phyloP scores from a whole-genome alignment of 2,113 vertebrate genomes.

The Psettodes erumei region DNA sequence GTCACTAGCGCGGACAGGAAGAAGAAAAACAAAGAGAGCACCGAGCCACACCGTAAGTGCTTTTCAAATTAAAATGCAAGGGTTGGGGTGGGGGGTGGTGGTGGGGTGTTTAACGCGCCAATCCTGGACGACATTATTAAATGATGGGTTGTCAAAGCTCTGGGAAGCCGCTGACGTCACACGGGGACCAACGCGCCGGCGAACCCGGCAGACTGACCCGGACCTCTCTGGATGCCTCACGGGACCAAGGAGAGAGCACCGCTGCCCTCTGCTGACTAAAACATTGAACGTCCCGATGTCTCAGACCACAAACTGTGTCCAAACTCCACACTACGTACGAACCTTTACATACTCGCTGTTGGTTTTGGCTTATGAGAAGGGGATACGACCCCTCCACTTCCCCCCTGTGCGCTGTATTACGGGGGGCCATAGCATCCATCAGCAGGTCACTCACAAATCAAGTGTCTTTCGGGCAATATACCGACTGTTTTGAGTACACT shows the following conservation, averaged over 20 bases:
- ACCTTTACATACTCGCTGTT: too few relatives aligned
- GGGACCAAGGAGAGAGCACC: conserved; percentile 3
- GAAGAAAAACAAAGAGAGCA: conserved; percentile 43
- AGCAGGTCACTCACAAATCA: neutral
- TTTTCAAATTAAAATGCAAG: conserved; percentile 54
- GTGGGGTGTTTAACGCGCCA: conserved; percentile 3
- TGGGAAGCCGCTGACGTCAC: conserved; percentile 25
- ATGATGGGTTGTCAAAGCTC: conserved; percentile 48
- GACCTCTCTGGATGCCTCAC: neutral
- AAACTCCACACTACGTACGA: neutral
- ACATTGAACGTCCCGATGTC: neutral
- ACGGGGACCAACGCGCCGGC: neutral
- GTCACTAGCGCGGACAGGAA: conserved; percentile 50
- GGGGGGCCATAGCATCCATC: neutral
- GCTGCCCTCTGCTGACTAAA: conserved; percentile 70
- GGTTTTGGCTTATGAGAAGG: neutral
- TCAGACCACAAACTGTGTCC: neutral
- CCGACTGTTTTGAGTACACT: neutral
- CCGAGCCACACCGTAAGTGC: conserved; percentile 62
- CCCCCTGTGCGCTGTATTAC: neutral
- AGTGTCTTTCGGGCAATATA: neutral
- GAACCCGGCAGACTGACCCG: neutral
- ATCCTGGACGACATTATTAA: conserved; percentile 18
- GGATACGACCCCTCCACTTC: too few relatives aligned
- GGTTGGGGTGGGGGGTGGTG: too few relatives aligned